Conservation (phyloP, 2,888 invertebrate genomes). For the Exephanes ischioxanthus region DNA sequence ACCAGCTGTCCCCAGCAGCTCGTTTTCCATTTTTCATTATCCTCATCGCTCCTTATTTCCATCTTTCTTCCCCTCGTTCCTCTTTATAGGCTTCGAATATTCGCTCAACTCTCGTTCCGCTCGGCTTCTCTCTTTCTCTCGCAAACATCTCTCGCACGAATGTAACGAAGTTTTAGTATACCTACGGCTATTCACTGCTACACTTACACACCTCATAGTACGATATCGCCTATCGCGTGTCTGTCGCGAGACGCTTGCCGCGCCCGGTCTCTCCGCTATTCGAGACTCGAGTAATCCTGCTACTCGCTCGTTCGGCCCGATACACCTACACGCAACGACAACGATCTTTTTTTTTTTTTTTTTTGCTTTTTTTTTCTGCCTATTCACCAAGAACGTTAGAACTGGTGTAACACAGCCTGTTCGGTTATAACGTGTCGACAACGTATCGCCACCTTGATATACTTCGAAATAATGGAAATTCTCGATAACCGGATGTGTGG, state of each 20-base stretch:
- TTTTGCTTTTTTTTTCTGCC: constrained; percentile 20
- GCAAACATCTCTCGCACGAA: constrained; percentile 1
- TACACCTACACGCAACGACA: constrained; percentile 73
- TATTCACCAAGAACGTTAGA: constrained; percentile 55
- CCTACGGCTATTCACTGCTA: constrained; percentile 41
- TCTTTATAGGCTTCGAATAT: constrained; percentile 16
- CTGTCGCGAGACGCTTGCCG: constrained; percentile 63
- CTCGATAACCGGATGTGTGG: constrained; percentile 59
- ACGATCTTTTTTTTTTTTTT: constrained; percentile 66
- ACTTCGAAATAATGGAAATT: constrained; percentile 63
- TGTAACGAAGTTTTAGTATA: constrained; percentile 45
- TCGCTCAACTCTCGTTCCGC: constrained; percentile 9
- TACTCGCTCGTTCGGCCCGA: constrained; percentile 64
- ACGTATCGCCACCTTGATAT: constrained; percentile 54
- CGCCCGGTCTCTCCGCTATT: constrained; percentile 56
- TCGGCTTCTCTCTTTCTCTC: constrained; percentile 18
- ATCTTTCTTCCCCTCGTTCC: constrained; percentile 33
- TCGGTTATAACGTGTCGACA: constrained; percentile 64
- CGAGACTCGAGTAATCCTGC: constrained; percentile 46
- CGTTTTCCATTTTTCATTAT: constrained; percentile 69
- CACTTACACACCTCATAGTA: constrained; percentile 41
- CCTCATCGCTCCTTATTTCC: constrained; percentile 50
- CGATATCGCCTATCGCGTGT: constrained; percentile 65
- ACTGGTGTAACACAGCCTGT: constrained; percentile 68
- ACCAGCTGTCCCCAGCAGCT: constrained; percentile 76